Base-by-base conservation (phyloP, 2,113 vertebrate genomes). In the Tachysurus fulvidraco region DNA sequence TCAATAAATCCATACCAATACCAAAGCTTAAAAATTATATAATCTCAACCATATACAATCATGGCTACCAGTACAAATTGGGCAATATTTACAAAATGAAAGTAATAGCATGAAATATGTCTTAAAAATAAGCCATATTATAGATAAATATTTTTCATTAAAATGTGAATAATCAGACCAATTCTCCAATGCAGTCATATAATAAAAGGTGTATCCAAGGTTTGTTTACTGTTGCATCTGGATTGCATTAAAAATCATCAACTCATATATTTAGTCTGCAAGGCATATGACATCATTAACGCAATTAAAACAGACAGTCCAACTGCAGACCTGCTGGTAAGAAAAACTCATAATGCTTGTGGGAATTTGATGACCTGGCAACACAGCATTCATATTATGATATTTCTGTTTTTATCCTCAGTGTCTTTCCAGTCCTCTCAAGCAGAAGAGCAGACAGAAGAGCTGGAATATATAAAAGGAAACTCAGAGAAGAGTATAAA, bases 361-460 rank as follows among this genome's bases (percentile, higher is more conserved):
- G 46, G 13, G 28, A 77, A 77, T 17, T 25, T 77, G 12, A 16
- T 77, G 46, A 54, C 74, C 21, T 77, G 74, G 25, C 25, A 76
- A 76, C 44, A 12, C 44, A 17, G 5, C 19, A 5, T 23, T 78
- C 0, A 59, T 87, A 77, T 83, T 65, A 16, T 78, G 0, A 59
- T 87, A 77, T 83, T 65, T 23, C 64, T 55, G 8, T 76, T 87
- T 55, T 77, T 78, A 78, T 36, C 28, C 30, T 57, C 69, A 52
- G 79, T 46, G 36, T 13, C 9, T 41, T 41, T 50, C 41, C 83
- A 73, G 62, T 46, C 62, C 9, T 6, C 67, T 44, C 67, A 89
- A 76, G n/a, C 41, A 62, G 62, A 54, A 78, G 60, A 67, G 57
- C 86, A 83, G 9, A 65, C n/a, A 77, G 59, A 81, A 28, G 71